Evolutionary conservation across 2,113 vertebrate species (phyloP).

Genomic region (Balaenoptera acutorostrata): DNA sequence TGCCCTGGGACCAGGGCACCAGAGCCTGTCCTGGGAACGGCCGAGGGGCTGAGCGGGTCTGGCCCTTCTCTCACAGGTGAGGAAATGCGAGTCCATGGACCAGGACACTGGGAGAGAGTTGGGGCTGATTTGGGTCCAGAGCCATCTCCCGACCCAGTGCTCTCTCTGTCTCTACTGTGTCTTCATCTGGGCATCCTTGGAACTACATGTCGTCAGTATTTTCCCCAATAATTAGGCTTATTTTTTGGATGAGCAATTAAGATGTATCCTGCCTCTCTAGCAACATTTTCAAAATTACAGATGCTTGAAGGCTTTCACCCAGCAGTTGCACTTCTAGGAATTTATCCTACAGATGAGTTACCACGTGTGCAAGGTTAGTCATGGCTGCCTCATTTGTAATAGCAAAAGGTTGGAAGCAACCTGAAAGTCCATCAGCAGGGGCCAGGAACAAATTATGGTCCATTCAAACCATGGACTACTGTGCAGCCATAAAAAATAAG

Average conservation of each 20-base stretch:
- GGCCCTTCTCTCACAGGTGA: background rate
- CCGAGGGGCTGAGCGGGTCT: background rate
- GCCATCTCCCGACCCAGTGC: background rate
- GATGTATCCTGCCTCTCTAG: background rate
- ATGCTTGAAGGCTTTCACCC: background rate
- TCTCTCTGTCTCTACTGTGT: background rate
- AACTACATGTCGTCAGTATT: background rate
- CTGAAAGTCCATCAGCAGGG: background rate
- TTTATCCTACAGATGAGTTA: background rate
- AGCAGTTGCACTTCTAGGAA: background rate
- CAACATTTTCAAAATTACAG: background rate
- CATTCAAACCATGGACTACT: rapidly evolving
- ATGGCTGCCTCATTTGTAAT: background rate
- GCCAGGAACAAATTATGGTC: background rate
- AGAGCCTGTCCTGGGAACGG: background rate
- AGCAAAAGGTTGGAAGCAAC: background rate
- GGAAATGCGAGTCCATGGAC: background rate
- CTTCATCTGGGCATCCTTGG: background rate
- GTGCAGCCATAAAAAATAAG: background rate
- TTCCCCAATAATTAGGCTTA: background rate
- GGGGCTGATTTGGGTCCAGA: background rate
- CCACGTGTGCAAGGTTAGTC: background rate
- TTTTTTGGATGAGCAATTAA: background rate
- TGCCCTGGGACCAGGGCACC: background rate
- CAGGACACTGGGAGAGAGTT: rapidly evolving